phyloP scores from a whole-genome alignment of 2,113 vertebrate species.

The Tricholaema leucomelas region DNA sequence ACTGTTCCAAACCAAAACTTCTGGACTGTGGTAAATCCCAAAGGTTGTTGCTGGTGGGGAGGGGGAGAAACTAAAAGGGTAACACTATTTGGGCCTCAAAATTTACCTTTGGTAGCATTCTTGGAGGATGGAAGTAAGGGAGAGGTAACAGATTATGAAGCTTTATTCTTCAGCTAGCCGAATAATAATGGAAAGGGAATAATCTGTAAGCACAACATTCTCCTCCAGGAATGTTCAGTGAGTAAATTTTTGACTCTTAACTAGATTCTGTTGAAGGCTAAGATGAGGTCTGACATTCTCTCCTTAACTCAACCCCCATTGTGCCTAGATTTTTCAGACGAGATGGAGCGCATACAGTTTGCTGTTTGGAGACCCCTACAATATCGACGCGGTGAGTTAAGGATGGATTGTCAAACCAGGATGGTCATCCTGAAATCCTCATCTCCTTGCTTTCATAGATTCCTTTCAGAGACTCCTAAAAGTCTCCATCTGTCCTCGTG shows the following conservation, averaged over 20 bases:
- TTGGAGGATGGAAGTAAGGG: neutral
- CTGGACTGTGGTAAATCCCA: neutral
- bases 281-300: slow-evolving; percentile 16
- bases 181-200: neutral
- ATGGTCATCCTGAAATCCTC: neutral
- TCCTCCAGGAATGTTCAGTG: neutral
- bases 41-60: neutral
- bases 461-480: neutral
- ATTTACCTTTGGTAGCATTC: neutral
- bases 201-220: neutral
- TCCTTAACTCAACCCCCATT: slow-evolving; percentile 50
- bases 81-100: neutral
- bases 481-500: neutral
- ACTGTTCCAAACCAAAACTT: neutral
- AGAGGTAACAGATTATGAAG: neutral
- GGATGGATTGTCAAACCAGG: slow-evolving; percentile 46
- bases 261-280: neutral
- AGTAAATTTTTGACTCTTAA: neutral
- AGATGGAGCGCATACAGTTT: slow-evolving; percentile 74
- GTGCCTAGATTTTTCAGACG: slow-evolving; percentile 69
- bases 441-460: neutral
- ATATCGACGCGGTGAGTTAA: slow-evolving; percentile 74
- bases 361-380: slow-evolving; percentile 73
- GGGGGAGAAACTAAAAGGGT: neutral
- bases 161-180: neutral